phyloP scores from a whole-genome alignment of 2,113 vertebrate genomes.

The Chloroceryle aenea region DNA sequence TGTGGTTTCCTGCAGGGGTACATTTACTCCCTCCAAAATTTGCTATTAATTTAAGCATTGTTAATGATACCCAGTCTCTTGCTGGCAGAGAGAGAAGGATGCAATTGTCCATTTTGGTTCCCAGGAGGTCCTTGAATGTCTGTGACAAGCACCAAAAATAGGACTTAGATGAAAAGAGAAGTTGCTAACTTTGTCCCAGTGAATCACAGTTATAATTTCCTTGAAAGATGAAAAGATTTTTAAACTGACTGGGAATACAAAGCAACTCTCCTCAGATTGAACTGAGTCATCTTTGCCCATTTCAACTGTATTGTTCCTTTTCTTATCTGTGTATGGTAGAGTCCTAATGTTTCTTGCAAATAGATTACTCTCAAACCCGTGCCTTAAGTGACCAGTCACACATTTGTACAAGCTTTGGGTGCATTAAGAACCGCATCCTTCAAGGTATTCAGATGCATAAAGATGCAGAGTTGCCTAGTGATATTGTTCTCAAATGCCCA shows the following conservation, averaged over 20 bases:
- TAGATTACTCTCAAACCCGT: neutral
- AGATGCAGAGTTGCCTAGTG: neutral
- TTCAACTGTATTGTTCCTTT: constrained; percentile 26
- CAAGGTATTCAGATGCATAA: neutral
- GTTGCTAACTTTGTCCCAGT: constrained; percentile 59
- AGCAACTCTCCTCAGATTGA: constrained; percentile 30
- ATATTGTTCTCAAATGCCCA: neutral
- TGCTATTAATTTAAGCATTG: constrained; percentile 43
- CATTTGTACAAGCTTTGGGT: neutral
- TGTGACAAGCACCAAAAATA: constrained; percentile 54
- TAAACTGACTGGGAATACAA: constrained; percentile 59
- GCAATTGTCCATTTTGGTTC: constrained; percentile 58
- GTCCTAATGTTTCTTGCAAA: constrained; percentile 14
- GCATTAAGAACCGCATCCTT: neutral
- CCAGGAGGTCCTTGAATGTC: constrained; percentile 54
- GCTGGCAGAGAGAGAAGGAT: constrained; percentile 40
- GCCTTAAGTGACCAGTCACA: neutral
- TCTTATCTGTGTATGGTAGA: neutral
- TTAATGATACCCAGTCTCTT: constrained; percentile 41
- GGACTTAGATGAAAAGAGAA: constrained; percentile 58
- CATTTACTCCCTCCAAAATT: constrained; percentile 52
- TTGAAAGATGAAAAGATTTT: constrained; percentile 54
- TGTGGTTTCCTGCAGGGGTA: constrained; percentile 23
- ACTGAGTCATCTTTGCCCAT: constrained; percentile 46
- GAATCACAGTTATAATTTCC: constrained; percentile 65